Conservation (phyloP, 2,113 vertebrate genomes). For the Hippocampus mohnikei region DNA sequence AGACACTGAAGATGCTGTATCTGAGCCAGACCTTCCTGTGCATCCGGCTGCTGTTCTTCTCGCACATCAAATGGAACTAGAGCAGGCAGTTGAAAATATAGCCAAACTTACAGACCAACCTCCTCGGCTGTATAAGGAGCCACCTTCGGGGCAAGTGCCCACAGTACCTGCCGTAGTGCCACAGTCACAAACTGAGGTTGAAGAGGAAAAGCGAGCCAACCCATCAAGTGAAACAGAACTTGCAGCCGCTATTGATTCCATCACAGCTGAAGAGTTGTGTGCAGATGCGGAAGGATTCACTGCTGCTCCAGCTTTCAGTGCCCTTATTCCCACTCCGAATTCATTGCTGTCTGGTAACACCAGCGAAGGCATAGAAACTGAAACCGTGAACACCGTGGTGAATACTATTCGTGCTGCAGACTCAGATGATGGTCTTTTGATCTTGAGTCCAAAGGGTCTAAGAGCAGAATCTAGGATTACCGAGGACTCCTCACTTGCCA, state of each 20-base stretch:
- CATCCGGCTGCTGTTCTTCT: slow-evolving; percentile 79
- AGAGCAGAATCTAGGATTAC: slow-evolving; percentile 38
- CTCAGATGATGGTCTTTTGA: slow-evolving; percentile 47
- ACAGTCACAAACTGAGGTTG: slow-evolving; percentile 68
- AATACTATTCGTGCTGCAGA: slow-evolving; percentile 75
- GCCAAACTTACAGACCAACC: slow-evolving; percentile 83
- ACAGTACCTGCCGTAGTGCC: slow-evolving; percentile 65
- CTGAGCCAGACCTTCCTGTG: slow-evolving; percentile 67
- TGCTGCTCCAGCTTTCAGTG: slow-evolving; percentile 71
- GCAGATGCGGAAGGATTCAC: slow-evolving; percentile 84
- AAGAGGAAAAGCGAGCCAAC: slow-evolving; percentile 83
- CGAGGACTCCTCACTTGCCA: slow-evolving; percentile 67
- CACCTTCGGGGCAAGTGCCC: slow-evolving; percentile 63
- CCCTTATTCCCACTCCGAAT: slow-evolving; percentile 72
- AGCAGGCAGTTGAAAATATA: slow-evolving; percentile 93
- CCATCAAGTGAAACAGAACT: slow-evolving; percentile 93
- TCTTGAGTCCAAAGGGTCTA: slow-evolving; percentile 39
- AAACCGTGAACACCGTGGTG: slow-evolving; percentile 78
- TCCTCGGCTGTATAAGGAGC: slow-evolving; percentile 78
- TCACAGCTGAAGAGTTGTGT: slow-evolving; percentile 85
- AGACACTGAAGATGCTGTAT: slow-evolving; percentile 71
- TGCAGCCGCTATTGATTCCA: slow-evolving; percentile 95
- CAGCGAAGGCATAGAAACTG: slow-evolving; percentile 80
- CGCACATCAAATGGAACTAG: slow-evolving; percentile 88
- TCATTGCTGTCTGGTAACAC: slow-evolving; percentile 68